Conservation (phyloP, 2,113 vertebrate species). For the Notiomystis cincta region DNA sequence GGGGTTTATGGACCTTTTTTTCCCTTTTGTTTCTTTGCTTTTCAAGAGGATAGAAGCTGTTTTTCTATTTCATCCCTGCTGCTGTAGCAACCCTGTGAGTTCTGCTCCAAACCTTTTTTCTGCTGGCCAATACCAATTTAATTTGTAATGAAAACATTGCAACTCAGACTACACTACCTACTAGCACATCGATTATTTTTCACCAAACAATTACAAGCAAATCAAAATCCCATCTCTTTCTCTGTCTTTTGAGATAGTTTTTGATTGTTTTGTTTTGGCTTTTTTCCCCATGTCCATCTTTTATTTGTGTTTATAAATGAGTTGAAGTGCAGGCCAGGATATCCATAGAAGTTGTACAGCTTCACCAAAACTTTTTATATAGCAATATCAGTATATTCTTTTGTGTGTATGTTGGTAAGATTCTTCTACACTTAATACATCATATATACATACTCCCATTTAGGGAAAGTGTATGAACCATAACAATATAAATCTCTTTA, state of each 20-base stretch:
- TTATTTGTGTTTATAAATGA: not conserved
- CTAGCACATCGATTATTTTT: not conserved
- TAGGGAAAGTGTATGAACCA: not conserved
- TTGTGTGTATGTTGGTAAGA: not conserved
- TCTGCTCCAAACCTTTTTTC: not conserved
- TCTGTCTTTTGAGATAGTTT: not conserved
- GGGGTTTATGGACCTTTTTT: not conserved
- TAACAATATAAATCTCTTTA: not conserved
- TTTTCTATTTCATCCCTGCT: not conserved
- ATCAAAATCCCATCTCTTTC: not conserved
- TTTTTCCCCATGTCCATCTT: not conserved
- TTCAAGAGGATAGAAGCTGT: not conserved
- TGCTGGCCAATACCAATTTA: not conserved
- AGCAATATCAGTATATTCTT: not conserved
- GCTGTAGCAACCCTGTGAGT: not conserved
- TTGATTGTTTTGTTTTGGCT: not conserved
- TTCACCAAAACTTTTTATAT: not conserved
- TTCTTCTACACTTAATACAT: not conserved
- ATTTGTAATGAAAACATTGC: slow-evolving; percentile 6
- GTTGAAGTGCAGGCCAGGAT: not conserved
- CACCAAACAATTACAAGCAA: not conserved
- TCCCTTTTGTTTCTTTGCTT: not conserved
- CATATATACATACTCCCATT: not conserved
- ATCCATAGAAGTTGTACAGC: not conserved
- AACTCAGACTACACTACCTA: not conserved